Evolutionary conservation across 2,797 vertebrate species (phyloP).

Genomic region (Pteronotus mesoamericanus): DNA sequence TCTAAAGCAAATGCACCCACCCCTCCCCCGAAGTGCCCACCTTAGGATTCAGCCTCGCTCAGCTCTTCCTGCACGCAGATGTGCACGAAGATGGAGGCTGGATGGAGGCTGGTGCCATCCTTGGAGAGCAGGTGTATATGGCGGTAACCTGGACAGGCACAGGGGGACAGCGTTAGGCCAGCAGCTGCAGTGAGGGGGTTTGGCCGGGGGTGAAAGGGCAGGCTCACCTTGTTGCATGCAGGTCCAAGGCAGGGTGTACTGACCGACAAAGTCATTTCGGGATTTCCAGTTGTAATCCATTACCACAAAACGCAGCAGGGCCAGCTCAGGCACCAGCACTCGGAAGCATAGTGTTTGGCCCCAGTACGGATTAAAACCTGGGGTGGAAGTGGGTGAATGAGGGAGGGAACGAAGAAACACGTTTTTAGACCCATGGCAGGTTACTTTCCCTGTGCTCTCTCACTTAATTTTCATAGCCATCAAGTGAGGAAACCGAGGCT

Average conservation of each 20-base stretch:
- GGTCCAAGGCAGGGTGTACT: constrained; percentile 89
- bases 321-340: constrained; percentile 89
- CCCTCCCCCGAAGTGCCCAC: not conserved
- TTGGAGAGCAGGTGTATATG: constrained; percentile 91
- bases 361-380: constrained; percentile 95
- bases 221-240: constrained; percentile 88
- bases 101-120: constrained; percentile 91
- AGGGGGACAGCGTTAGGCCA: not conserved
- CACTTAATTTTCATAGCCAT: not conserved
- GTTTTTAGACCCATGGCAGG: not conserved
- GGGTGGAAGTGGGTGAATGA: constrained; percentile 51
- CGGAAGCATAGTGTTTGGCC: constrained; percentile 89
- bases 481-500: not conserved
- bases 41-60: constrained; percentile 29
- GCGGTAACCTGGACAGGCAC: constrained; percentile 85
- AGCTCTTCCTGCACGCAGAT: constrained; percentile 81
- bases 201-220: not conserved
- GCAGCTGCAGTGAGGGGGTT: not conserved
- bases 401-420: not conserved
- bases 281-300: constrained; percentile 89
- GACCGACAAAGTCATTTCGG: constrained; percentile 91
- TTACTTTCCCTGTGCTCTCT: not conserved
- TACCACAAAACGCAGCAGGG: constrained; percentile 90
- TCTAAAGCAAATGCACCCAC: not conserved
- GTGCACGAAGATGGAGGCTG: constrained; percentile 92